Percentiles rank a stretch among this genome's conserved stretches.
Conservation (phyloP, 2,113 vertebrate genomes). For the Canis aureus region DNA sequence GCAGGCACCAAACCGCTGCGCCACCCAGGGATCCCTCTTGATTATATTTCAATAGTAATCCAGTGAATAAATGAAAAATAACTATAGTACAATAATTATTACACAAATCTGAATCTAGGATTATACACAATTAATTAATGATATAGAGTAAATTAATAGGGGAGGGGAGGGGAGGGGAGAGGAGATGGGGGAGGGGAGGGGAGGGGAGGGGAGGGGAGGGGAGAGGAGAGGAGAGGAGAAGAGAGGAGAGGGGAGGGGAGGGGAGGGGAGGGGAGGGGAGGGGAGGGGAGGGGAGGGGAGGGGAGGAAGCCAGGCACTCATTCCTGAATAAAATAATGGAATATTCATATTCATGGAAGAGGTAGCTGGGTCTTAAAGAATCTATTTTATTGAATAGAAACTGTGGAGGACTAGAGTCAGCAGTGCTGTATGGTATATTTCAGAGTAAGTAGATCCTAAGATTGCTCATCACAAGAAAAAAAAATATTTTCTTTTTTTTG, state of each 20-base stretch:
- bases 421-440: neutral
- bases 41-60: neutral
- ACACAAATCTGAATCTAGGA: neutral
- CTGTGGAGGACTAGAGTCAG: neutral
- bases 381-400: neutral
- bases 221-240: neutral
- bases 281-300: neutral
- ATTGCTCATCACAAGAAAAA: neutral
- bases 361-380: neutral
- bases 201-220: accelerated
- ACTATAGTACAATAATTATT: neutral
- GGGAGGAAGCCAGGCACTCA: neutral
- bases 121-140: neutral
- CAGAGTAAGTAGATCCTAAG: neutral
- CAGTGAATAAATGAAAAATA: neutral
- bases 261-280: neutral
- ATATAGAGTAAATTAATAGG: neutral
- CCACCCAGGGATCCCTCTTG: no score
- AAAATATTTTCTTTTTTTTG: neutral
- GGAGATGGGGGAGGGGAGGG: neutral
- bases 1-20: no score
- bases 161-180: neutral
- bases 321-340: neutral
- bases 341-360: neutral
- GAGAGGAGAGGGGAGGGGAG: neutral